phyloP scores from a whole-genome alignment of 2,888 invertebrate species.

The Yponomeuta plumbellus region DNA sequence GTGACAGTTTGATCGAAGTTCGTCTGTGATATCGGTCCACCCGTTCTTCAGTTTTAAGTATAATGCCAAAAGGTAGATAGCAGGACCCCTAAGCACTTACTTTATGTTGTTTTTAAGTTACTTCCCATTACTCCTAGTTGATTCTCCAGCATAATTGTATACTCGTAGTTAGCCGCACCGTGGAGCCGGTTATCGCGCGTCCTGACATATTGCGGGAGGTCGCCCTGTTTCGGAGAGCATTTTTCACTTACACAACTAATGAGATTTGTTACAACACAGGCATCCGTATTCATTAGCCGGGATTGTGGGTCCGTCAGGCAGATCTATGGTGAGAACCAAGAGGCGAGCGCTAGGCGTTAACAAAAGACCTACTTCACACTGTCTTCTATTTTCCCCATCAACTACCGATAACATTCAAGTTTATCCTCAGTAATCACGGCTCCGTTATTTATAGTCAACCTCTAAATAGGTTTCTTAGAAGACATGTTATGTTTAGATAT shows the following conservation, averaged over 20 bases:
- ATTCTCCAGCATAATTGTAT: background rate
- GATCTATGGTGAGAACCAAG: constrained; percentile 20
- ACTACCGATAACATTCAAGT: background rate
- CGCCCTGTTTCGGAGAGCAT: constrained; percentile 32
- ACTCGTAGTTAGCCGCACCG: background rate
- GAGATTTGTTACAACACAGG: constrained; percentile 34
- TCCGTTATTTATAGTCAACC: background rate
- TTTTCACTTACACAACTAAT: constrained; percentile 43
- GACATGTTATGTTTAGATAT: background rate
- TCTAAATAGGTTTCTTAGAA: background rate
- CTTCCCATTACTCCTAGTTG: background rate
- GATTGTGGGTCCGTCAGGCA: constrained; percentile 29
- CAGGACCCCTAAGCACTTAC: too few relatives aligned
- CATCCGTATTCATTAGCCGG: constrained; percentile 38
- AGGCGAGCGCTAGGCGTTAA: background rate
- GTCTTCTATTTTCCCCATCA: background rate
- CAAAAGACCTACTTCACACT: constrained; percentile 1
- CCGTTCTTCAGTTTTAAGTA: too few relatives aligned
- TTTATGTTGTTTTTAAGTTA: background rate
- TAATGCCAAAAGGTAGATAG: too few relatives aligned
- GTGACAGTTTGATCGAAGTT: too few relatives aligned
- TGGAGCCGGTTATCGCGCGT: background rate
- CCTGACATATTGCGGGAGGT: constrained; percentile 38
- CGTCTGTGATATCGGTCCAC: too few relatives aligned
- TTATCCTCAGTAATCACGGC: background rate